Base-by-base conservation (phyloP, 2,797 vertebrate genomes). In the Harpagifer antarcticus region DNA sequence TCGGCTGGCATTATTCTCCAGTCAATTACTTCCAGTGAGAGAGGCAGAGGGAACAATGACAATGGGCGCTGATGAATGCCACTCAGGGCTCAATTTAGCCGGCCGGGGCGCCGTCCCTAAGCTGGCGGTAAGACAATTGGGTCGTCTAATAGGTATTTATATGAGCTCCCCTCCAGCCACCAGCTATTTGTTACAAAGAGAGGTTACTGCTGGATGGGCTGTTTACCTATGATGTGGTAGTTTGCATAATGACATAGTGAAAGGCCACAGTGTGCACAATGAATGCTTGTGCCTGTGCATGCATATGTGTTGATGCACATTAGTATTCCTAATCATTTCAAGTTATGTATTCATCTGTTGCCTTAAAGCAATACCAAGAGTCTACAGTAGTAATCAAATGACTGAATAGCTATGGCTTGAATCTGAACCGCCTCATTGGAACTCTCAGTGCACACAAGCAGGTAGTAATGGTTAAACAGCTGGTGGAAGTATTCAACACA, bases 91-190 rank as follows among this genome's bases (percentile, higher is more conserved):
- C 91, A 83, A 93, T 94, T 94, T 90, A 89, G 84, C 79, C 75
- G 75, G 83, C 85, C 79, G 56, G 69, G 88, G 79, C 62, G 27
- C 78, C 78, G 64, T 76, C 80, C 76, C 60, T 57, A 45, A 89
- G 89, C 91, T 89, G 93, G 90, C 91, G 86, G 86, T 84, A 83
- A 93, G 93, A 94, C 92, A 93, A 93, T 93, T 64, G 81, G 91
- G 89, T 84, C 59, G 58, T 90, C 88, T 94, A 93, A 95, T 94
- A 89, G 86, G 83, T 89, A 93, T 94, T 94, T 91, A 93, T 92
- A 91, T 76, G 64, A 87, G 86, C 81, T 84, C 78, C 76, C 76
- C 78, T 79, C 74, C 78, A 78, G 82, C 74, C 59, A 64, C 70
- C 88, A 79, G 78, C 89, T 81, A 91, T 95, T 93, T 92, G 88